phyloP scores from a whole-genome alignment of 2,888 invertebrate genomes.

The Petrolisthes cinctipes region DNA sequence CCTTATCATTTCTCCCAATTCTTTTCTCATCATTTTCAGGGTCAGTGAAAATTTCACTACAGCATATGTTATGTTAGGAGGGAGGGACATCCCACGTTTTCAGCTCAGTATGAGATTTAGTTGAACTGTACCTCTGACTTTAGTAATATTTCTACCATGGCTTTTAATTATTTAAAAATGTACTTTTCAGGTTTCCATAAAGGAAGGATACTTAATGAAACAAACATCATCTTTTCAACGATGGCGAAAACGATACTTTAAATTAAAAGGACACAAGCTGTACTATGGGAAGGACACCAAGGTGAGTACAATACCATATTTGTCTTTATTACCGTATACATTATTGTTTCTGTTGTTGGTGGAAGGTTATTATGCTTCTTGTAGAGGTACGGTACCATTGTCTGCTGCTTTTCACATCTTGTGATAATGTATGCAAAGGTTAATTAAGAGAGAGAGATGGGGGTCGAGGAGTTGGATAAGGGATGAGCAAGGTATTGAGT shows the following conservation, averaged over 20 bases:
- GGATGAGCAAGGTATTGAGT: slow-evolving; percentile 87
- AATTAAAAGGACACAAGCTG: slow-evolving; percentile 83
- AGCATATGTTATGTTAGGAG: too few relatives aligned
- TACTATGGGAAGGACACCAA: slow-evolving; percentile 90
- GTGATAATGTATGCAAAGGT: too few relatives aligned
- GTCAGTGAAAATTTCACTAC: too few relatives aligned
- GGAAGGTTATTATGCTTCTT: too few relatives aligned
- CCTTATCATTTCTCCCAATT: background rate
- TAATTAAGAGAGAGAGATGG: too few relatives aligned
- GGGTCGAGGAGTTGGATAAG: slow-evolving; percentile 70
- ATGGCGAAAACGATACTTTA: slow-evolving; percentile 87
- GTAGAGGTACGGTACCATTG: too few relatives aligned
- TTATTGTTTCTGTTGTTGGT: too few relatives aligned
- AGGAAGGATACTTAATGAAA: slow-evolving; percentile 88
- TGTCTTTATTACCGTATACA: background rate
- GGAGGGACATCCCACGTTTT: too few relatives aligned
- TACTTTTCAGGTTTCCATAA: slow-evolving; percentile 73
- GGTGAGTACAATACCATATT: slow-evolving; percentile 73
- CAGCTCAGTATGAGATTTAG: too few relatives aligned
- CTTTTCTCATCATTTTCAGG: too few relatives aligned
- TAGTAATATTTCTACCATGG: background rate
- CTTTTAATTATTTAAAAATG: slow-evolving; percentile 15
- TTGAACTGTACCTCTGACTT: too few relatives aligned
- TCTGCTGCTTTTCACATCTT: too few relatives aligned
- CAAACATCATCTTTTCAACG: slow-evolving; percentile 85